phyloP scores from a whole-genome alignment of 1,140 invertebrate species.

The Tribolium castaneum region DNA sequence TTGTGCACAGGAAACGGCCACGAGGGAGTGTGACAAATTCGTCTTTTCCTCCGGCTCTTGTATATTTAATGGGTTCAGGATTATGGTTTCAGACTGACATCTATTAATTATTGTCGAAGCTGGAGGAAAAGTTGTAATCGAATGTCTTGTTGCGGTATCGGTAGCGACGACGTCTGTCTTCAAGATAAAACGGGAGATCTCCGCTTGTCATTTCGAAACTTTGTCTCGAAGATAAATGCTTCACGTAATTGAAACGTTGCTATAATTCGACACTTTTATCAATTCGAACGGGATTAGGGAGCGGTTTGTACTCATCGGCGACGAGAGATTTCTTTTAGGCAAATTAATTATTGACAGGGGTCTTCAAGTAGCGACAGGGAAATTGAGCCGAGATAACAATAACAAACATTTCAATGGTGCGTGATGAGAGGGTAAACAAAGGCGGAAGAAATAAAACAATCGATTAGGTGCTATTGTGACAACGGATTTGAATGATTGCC shows the following conservation, averaged over 20 bases:
- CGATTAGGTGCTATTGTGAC: too few relatives aligned
- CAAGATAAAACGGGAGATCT: constrained; percentile 31
- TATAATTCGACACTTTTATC: constrained; percentile 33
- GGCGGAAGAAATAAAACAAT: too few relatives aligned
- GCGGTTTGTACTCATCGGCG: too few relatives aligned
- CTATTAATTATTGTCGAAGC: constrained; percentile 35
- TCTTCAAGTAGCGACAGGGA: too few relatives aligned
- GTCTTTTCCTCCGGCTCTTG: constrained; percentile 12
- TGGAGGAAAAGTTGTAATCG: constrained; percentile 29
- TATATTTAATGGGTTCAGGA: constrained; percentile 19
- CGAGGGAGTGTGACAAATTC: background rate
- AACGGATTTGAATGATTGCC: too few relatives aligned
- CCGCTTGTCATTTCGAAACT: constrained; percentile 33
- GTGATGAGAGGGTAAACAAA: too few relatives aligned
- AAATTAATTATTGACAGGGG: too few relatives aligned
- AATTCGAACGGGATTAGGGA: constrained; percentile 13
- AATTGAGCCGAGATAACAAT: too few relatives aligned
- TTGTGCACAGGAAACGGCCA: background rate
- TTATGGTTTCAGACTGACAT: constrained; percentile 19
- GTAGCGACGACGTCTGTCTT: constrained; percentile 19
- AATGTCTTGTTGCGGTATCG: constrained; percentile 23
- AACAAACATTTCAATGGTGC: too few relatives aligned
- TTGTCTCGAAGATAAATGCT: constrained; percentile 33
- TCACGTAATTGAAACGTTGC: constrained; percentile 27
- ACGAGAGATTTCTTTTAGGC: too few relatives aligned